Base-by-base conservation (phyloP, 2,888 invertebrate genomes). In the Chaetogeoica ovagalla region DNA sequence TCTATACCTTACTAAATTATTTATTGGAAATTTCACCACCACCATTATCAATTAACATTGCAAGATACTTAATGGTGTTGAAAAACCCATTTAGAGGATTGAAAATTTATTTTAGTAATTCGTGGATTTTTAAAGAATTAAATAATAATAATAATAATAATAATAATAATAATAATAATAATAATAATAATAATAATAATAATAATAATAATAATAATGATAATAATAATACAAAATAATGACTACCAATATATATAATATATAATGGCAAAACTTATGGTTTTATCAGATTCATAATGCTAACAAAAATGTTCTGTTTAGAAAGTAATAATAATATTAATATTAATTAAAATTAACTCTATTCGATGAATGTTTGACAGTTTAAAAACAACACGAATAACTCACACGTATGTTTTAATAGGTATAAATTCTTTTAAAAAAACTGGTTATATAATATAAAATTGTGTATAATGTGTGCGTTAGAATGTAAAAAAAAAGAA, bases 211-310 rank as follows among this genome's bases (percentile, higher is more conserved):
- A 74, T 62, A 72, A 71, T 71, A 59, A 71, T 72, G n/a, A n/a
- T n/a, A n/a, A n/a, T n/a, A n/a, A n/a, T n/a, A n/a, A 66, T 75
- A 75, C 39, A 57, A 75, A 75, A 75, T 66, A 75, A 75, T 75
- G 75, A 57, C 75, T 66, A 75, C 66, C 57, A 66, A 66, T 21
- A 74, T 72, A 66, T 48, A 48, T 48, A 48, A 52, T 48, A 55
- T 43, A 75, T 75, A 66, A 57, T 75, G 66, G 66, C 66, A 75
- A 75, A 75, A 75, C 75, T 75, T 74, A 75, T 57, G 57, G 75
- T 75, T 75, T 75, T 75, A 75, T 75, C 75, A 75, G 75, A 75
- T 75, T 75, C 75, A 75, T 75, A 75, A 75, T 57, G 65, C 66
- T 77, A 77, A 69, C 59, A 19, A 69, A 77, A 69, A 60, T 59